These are phyloP conservation scores for Globicephala melas DNA, from an alignment of 2,113 vertebrate genomes.

Conservation along the genomic window DNA sequence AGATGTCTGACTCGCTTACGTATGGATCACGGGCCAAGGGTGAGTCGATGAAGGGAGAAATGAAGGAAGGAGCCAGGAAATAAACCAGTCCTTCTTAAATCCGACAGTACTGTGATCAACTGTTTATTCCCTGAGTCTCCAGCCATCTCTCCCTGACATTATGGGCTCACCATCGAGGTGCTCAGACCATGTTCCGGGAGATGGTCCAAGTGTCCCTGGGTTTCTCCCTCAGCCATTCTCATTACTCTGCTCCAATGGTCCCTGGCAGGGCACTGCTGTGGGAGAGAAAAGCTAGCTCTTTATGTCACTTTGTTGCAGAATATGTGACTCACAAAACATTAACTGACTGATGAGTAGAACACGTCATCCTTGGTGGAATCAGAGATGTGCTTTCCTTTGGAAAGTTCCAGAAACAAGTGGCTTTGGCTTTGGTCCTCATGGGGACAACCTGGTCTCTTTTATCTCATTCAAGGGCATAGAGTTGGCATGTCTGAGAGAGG, in stretches of 20 bases:
- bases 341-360: neutral
- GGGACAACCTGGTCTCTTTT: accelerated
- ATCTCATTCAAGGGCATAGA: no score
- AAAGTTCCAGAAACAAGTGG: no score
- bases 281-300: neutral
- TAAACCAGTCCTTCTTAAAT: neutral
- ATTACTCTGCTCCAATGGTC: neutral
- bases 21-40: accelerated
- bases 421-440: accelerated
- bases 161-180: accelerated
- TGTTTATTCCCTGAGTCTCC: neutral
- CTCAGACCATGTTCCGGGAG: accelerated
- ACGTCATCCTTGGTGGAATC: accelerated
- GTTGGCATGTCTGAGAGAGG: accelerated
- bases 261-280: neutral
- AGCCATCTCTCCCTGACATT: accelerated
- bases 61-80: neutral
- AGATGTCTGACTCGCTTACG: accelerated
- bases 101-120: neutral
- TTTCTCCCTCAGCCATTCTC: neutral
- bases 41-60: neutral
- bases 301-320: neutral
- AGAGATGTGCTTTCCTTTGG: accelerated
- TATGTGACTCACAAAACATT: neutral
- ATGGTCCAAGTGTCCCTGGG: accelerated